Evolutionary conservation across 2,113 vertebrate genomes (phyloP).

Genomic region (Microtus oregoni): DNA sequence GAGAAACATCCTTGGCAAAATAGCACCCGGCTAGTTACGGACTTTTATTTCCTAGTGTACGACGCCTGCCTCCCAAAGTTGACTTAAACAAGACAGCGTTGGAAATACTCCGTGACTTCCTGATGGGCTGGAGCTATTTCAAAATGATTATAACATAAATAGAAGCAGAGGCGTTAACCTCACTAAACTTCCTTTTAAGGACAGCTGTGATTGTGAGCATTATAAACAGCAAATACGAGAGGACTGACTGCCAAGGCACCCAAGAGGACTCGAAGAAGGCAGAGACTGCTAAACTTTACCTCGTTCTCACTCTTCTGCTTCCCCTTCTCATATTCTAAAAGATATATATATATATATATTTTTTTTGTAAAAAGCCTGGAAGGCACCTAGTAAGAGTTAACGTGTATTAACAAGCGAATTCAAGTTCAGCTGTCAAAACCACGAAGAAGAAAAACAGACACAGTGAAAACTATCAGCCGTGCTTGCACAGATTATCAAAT

Average conservation of each 20-base stretch:
- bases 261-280: constrained; percentile 21
- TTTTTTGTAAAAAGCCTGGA: neutral
- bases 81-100: constrained; percentile 48
- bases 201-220: constrained; percentile 23
- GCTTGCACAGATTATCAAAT: constrained; percentile 14
- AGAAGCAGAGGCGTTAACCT: constrained; percentile 72
- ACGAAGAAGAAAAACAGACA: neutral
- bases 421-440: constrained; percentile 33
- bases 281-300: neutral
- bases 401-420: neutral
- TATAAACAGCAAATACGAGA: constrained; percentile 43
- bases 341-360: too few species aligned
- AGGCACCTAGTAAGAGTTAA: neutral
- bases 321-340: constrained; percentile 22
- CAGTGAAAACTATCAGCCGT: neutral
- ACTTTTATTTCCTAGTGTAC: neutral
- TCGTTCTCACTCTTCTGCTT: neutral
- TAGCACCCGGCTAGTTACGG: neutral
- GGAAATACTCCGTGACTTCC: neutral
- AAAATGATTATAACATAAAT: constrained; percentile 62
- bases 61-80: neutral
- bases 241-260: neutral
- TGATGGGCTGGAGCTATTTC: constrained; percentile 27
- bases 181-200: constrained; percentile 73
- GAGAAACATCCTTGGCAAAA: constrained; percentile 55